Evolutionary conservation across 1,140 invertebrate species (phyloP).

Genomic region (Sminthurinus signatus): DNA sequence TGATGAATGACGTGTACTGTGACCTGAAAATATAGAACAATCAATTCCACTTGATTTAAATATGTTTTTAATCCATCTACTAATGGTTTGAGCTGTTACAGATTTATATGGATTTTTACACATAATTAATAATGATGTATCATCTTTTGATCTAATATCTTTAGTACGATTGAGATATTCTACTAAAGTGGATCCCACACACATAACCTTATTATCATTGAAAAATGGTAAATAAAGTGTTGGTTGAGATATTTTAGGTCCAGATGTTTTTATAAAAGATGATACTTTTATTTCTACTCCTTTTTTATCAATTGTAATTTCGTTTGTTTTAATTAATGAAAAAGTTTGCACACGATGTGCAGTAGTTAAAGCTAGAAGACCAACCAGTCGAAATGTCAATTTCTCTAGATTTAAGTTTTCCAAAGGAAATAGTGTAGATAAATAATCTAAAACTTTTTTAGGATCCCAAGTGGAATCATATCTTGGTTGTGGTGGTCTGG

Average conservation of each 20-base stretch:
- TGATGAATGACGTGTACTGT: constrained; percentile 12
- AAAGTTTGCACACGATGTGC: constrained; percentile 26
- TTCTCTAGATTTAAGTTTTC: constrained; percentile 3
- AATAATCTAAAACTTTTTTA: constrained; percentile 10
- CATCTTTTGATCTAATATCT: background rate
- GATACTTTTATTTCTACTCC: constrained; percentile 8
- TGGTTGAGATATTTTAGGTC: background rate
- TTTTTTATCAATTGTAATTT: background rate
- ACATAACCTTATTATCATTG: background rate
- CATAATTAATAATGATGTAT: background rate
- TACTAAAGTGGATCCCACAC: background rate
- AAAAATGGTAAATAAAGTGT: background rate
- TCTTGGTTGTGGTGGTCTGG: background rate
- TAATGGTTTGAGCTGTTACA: constrained; percentile 14
- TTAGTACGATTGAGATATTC: background rate
- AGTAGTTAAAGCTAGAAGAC: constrained; percentile 6
- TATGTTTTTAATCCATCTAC: constrained; percentile 10
- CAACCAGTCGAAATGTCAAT: constrained; percentile 16
- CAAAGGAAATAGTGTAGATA: background rate
- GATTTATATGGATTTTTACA: background rate
- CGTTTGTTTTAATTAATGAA: background rate
- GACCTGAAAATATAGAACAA: constrained; percentile 1
- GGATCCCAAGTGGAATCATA: constrained; percentile 24
- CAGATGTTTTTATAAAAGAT: constrained; percentile 10
- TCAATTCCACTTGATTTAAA: constrained; percentile 1